Evolutionary conservation across 1,140 invertebrate genomes (phyloP), one percentile per base, ranked within the genome.

Genomic region (Drosophila seguyi): DNA sequence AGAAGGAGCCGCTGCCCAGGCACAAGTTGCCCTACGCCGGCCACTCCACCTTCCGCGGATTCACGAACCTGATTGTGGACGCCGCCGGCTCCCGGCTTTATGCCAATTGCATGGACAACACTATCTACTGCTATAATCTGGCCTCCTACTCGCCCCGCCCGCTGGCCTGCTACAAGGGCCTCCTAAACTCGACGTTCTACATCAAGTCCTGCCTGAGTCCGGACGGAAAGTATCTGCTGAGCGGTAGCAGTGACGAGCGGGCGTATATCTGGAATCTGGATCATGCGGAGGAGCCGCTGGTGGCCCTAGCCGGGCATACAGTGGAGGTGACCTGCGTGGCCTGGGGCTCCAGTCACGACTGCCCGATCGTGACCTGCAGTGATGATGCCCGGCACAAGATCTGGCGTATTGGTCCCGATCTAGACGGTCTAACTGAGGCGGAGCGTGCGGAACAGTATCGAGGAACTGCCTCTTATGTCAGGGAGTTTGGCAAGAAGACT

Each of bases 251-350:
- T 85, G 97, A 98, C 92, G 95, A 96, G 75, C 94, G 95, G 76
- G 97, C 96, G 0, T 98, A 98, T 80, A 96, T 98, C 66, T 98
- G 97, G 97, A 95, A 96, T 85, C 94, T 95, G 7, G 94, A 94
- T 5, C 94, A 94, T 75, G 93, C 94, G n/a, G 94, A 95, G 25
- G 74, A 93, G 48, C 96, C 96, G 1, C 79, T 97, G 20, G 94
- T 96, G 13, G 94, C 94, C 61, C 93, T 98, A 0, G 93, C 92
- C 4, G 97, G 97, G 0, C 97, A 98, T 85, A 94, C 93, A 16
- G 96, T 95, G 7, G 97, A 98, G 94, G 97, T 98, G 0, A 97
- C 97, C 2, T 96, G 96, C 88, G 96, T 97, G 6, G 95, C 96
- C 1, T 98, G 97, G 97, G 95, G 95, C 59, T 73, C 84, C 14